A percentile compares a stretch with the other conserved stretches of the same genome.
Evolutionary conservation across 1,140 invertebrate genomes (phyloP).

Genomic region (Aphidius gifuensis): DNA sequence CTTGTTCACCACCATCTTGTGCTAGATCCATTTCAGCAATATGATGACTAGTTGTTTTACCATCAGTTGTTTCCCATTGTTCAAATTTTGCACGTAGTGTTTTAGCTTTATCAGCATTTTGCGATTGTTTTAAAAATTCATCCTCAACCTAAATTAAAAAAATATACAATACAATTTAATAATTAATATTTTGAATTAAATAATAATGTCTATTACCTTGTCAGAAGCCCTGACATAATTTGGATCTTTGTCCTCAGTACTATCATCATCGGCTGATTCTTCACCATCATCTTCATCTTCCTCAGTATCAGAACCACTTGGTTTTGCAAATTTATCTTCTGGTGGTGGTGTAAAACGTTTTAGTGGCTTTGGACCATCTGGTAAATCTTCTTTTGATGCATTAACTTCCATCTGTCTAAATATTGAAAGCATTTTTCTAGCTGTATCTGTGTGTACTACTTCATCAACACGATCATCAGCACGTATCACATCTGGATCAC

Average conservation of each 20-base stretch:
- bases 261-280: slow-evolving; percentile 57
- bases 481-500: slow-evolving; percentile 73
- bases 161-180: slow-evolving; percentile 11
- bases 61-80: slow-evolving; percentile 78
- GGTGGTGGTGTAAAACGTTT: slow-evolving; percentile 87
- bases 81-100: slow-evolving; percentile 88
- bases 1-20: slow-evolving; percentile 56
- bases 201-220: slow-evolving; percentile 41
- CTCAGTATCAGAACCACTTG: slow-evolving; percentile 55
- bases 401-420: slow-evolving; percentile 85
- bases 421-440: slow-evolving; percentile 78
- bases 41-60: slow-evolving; percentile 47
- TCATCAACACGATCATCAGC: slow-evolving; percentile 57
- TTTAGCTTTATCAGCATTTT: slow-evolving; percentile 78
- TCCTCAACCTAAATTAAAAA: slow-evolving; percentile 54
- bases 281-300: slow-evolving; percentile 59
- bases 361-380: slow-evolving; percentile 72
- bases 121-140: slow-evolving; percentile 66
- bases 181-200: slow-evolving; percentile 9
- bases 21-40: slow-evolving; percentile 54
- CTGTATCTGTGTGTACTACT: slow-evolving; percentile 67
- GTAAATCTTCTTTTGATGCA: slow-evolving; percentile 58
- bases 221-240: slow-evolving; percentile 59
- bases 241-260: slow-evolving; percentile 62
- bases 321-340: slow-evolving; percentile 62